Base-by-base conservation (phyloP, 2,113 vertebrate genomes). In the Lepus europaeus region DNA sequence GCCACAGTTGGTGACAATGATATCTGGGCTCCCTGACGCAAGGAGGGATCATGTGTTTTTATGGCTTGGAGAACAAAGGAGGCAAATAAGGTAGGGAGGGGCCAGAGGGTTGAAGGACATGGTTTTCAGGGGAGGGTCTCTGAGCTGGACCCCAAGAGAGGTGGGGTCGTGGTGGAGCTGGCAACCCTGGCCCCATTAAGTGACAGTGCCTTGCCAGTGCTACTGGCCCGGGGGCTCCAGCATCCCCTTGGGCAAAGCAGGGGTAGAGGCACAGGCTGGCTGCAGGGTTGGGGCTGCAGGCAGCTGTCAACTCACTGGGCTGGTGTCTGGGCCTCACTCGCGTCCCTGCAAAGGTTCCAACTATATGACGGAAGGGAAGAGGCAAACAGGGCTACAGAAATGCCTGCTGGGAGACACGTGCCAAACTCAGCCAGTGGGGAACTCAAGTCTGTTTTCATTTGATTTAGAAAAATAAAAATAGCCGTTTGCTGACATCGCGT, bases 401-500 rank as follows among this genome's bases (percentile, higher is more conserved):
- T 5, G 45, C n/a, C 90, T 16, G 11, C 66, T 33, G 20, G 83
- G 70, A 86, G 70, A 70, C 53, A 23, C 72, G 9, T 20, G 51
- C 81, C 66, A 45, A 49, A 82, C 39, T 79, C 31, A 23, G 82
- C 27, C 76, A n/a, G 5, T 11, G 83, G n/a, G 33, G 20, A 85
- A 76, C 12, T 64, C 25, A 51, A 83, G 73, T 20, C 51, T 51
- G 33, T 88, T 94, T 92, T 81, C 86, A 91, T 86, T 94, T 10
- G 70, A 86, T 84, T 88, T 74, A 88, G 59, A 25, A 90, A 90
- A 89, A 89, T 74, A 90, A 72, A 86, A 89, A 64, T 45, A 84
- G 76, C 63, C 66, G 53, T 77, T 93, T 92, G 53, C 63, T 72
- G 19, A 79, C 72, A 49, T 20, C 1, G 5, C 72, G 29, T 14